Evolutionary conservation across 2,797 vertebrate genomes (phyloP), one percentile per base, ranked within the genome.

Genomic region (Meriones psammophilus): DNA sequence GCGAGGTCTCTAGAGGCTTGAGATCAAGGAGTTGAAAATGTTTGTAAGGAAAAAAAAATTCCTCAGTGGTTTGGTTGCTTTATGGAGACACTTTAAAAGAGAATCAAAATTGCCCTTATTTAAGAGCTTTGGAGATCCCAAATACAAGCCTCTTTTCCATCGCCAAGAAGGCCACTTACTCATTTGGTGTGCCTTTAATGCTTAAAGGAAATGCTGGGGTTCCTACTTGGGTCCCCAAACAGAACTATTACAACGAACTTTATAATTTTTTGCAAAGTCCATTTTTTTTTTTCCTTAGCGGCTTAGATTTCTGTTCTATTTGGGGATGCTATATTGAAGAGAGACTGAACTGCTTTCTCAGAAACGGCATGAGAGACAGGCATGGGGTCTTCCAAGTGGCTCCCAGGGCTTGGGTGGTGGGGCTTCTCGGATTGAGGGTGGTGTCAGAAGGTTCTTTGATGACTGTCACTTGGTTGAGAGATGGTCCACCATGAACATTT

Each of bases 121-220:
- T 95, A 97, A 96, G 8, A 46, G 69, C 90, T 96, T 97, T 96
- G 88, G 90, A 69, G 95, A 97, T 81, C 50, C 50, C 89, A 95
- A 97, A 95, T 39, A 42, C 0, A 94, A 76, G 64, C 79, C 60
- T 60, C 5, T 77, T 96, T 96, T 97, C 97, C 78, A 90, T 96
- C 69, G 89, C 81, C 83, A 94, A 96, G 92, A 94, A 54, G 84
- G 68, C 68, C 1, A 4, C 12, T 96, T 95, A 94, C 56, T 96
- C 60, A 85, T 95, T 97, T 91, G 46, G 80, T 96, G 94, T 58
- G 76, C 64, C 81, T 96, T 97, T 95, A 96, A 68, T 92, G 71
- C 91, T 95, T 97, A 7, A 9, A 0, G 0, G 83, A 17, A 73
- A 91, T 66, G 66, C 58, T 46, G 26, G 28, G 80, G 26, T 88